Conservation (phyloP, 2,888 invertebrate genomes). For the Drosophila vallismaia region DNA sequence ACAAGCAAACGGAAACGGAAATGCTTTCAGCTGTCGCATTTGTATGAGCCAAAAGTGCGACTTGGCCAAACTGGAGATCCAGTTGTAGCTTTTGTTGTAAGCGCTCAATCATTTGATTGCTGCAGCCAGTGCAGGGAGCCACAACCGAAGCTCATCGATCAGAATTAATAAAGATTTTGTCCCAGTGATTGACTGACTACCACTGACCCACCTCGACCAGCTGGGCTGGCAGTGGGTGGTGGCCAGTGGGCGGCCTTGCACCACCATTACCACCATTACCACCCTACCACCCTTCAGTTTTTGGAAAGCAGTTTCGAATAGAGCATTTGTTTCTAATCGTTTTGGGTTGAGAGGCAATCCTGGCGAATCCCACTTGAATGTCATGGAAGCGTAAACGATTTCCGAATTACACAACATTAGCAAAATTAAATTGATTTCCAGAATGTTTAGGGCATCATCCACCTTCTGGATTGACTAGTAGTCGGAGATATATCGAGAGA, state of each 20-base stretch:
- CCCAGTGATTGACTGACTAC: conserved; percentile 52
- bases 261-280: conserved; percentile 3
- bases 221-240: conserved; percentile 13
- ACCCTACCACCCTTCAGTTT: conserved; percentile 1
- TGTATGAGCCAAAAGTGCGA: conserved; percentile 63
- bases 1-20: conserved; percentile 82
- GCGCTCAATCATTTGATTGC: conserved; percentile 79
- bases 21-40: conserved; percentile 80
- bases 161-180: conserved; percentile 84
- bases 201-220: conserved; percentile 42
- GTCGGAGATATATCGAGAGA: too few species aligned
- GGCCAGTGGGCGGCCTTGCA: conserved; percentile 8
- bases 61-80: conserved; percentile 15
- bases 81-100: conserved; percentile 54
- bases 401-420: conserved; percentile 81
- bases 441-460: conserved; percentile 8
- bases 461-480: conserved; percentile 3
- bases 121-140: conserved; percentile 73
- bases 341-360: conserved; percentile 19
- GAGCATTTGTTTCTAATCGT: conserved; percentile 77
- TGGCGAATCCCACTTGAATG: conserved; percentile 46
- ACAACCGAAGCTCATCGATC: conserved; percentile 84
- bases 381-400: conserved; percentile 55
- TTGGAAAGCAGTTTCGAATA: conserved; percentile 57
- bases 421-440: conserved; percentile 80